Conservation (phyloP, 2,113 vertebrate genomes). For the Forbesichthys agassizii region DNA sequence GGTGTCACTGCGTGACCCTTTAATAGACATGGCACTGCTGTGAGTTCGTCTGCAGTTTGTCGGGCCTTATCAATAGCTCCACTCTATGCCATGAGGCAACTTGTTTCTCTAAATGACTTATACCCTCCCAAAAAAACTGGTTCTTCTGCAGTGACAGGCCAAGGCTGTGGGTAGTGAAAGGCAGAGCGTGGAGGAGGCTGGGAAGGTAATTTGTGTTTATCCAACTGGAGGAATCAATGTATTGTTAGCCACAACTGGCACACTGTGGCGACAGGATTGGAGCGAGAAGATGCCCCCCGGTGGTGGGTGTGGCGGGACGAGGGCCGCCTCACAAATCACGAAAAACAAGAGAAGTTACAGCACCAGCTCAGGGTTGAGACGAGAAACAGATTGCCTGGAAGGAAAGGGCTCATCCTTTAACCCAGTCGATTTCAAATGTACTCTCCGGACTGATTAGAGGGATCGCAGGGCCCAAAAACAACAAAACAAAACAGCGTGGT, state of each 20-base stretch:
- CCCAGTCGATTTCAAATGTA: conserved; percentile 41
- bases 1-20: conserved; percentile 43
- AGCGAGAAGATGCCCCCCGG: conserved; percentile 31
- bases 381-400: conserved; percentile 38
- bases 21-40: conserved; percentile 67
- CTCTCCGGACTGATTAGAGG: conserved; percentile 58
- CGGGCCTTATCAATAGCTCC: conserved; percentile 58
- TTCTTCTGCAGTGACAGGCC: conserved; percentile 44
- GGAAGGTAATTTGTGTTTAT: conserved; percentile 46
- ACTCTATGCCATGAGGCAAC: conserved; percentile 39
- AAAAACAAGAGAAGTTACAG: conserved; percentile 15
- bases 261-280: conserved; percentile 17
- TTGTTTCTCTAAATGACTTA: conserved; percentile 55
- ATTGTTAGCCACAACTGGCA: conserved; percentile 45
- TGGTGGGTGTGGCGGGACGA: conserved; percentile 16
- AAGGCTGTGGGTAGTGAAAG: conserved; percentile 46
- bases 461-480: conserved; percentile 51
- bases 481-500: conserved; percentile 52
- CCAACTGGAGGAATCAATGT: conserved; percentile 40
- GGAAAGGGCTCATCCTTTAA: conserved; percentile 21
- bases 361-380: conserved; percentile 21
- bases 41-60: conserved; percentile 58
- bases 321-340: conserved; percentile 22
- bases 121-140: conserved; percentile 48
- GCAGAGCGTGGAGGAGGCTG: conserved; percentile 7